Evolutionary conservation across 1,140 invertebrate species (phyloP).

Genomic region (Liolophura sinensis): DNA sequence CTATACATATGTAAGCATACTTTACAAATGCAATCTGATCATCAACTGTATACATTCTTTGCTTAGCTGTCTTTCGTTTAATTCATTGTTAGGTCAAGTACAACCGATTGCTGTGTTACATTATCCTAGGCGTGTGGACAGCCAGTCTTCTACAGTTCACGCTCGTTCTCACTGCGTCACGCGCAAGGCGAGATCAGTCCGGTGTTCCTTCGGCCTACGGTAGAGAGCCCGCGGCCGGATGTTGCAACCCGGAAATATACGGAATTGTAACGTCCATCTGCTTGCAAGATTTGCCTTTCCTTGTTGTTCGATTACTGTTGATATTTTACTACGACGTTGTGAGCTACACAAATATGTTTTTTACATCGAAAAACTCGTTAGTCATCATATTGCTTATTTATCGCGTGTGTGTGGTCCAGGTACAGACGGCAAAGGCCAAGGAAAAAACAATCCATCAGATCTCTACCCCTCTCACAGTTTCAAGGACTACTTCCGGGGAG

Average conservation of each 20-base stretch:
- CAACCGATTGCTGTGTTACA: constrained; percentile 23
- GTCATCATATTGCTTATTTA: constrained; percentile 83
- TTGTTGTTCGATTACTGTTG: constrained; percentile 78
- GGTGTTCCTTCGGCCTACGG: neutral
- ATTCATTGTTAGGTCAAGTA: constrained; percentile 15
- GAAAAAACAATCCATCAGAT: neutral
- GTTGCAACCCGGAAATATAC: constrained; percentile 9
- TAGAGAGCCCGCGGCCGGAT: neutral
- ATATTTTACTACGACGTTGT: constrained; percentile 83
- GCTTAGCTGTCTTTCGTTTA: too few relatives aligned
- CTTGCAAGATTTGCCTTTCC: constrained; percentile 76
- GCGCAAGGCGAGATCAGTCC: constrained; percentile 59
- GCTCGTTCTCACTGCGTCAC: constrained; percentile 81
- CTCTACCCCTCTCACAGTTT: too few relatives aligned
- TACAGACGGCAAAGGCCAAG: neutral
- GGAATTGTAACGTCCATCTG: constrained; percentile 57
- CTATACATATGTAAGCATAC: too few relatives aligned
- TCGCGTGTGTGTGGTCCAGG: constrained; percentile 78
- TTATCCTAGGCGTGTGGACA: constrained; percentile 58
- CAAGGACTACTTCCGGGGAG: too few relatives aligned
- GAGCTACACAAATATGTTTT: constrained; percentile 87
- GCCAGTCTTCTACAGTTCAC: constrained; percentile 89
- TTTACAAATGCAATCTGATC: too few relatives aligned
- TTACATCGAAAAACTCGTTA: constrained; percentile 84
- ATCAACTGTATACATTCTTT: too few relatives aligned